Evolutionary conservation across 2,113 vertebrate genomes (phyloP).

Genomic region (Passer domesticus): DNA sequence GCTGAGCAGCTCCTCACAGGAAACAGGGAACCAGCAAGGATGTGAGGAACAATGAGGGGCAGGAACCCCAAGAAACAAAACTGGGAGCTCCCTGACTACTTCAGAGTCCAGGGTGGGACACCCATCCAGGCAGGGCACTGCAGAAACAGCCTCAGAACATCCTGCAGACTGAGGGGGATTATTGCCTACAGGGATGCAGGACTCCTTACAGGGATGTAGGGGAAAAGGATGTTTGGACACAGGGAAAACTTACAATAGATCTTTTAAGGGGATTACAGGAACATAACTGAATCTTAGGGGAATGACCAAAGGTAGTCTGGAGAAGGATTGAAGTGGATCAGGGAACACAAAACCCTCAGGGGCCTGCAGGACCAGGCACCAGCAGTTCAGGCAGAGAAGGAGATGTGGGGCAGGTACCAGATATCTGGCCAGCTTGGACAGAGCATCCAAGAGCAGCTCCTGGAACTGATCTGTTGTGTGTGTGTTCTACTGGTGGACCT

Average conservation of each 20-base stretch:
- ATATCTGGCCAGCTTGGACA: background rate
- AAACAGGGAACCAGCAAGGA: background rate
- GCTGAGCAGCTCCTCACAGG: background rate
- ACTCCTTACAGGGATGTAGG: rapidly evolving
- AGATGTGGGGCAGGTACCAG: background rate
- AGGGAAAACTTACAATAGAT: background rate
- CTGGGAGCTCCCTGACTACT: background rate
- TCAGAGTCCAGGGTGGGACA: background rate
- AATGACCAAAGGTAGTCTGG: background rate
- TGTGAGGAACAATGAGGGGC: rapidly evolving
- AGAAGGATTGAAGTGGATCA: background rate
- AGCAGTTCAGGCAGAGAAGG: background rate
- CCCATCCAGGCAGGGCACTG: background rate
- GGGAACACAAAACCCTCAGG: background rate
- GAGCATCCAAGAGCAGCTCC: background rate
- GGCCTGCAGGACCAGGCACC: background rate
- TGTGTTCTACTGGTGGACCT: background rate
- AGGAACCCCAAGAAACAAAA: background rate
- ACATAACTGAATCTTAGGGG: background rate
- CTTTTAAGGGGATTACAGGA: background rate
- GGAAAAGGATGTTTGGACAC: background rate
- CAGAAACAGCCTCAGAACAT: background rate
- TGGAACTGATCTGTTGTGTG: background rate
- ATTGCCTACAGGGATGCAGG: background rate
- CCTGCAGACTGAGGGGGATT: background rate